phyloP scores from a whole-genome alignment of 2,797 vertebrate species.

The Lycodopsis pacificus region DNA sequence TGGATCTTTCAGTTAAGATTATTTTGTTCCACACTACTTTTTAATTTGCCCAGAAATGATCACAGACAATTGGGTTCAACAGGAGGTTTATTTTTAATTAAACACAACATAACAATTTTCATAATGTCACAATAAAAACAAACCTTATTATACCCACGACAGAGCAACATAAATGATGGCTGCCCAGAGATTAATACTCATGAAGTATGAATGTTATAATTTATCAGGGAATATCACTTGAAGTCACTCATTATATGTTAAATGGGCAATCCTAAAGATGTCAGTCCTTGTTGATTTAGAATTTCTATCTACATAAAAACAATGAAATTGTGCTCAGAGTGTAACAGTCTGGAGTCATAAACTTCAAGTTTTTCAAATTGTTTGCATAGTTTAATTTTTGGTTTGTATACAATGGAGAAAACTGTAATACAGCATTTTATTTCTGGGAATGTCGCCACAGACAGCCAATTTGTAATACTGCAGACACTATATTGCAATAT shows the following conservation, averaged over 20 bases:
- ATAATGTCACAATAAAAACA: conserved; percentile 7
- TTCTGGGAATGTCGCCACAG: neutral
- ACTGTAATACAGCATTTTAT: no score
- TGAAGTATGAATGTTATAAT: neutral
- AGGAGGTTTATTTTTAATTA: conserved; percentile 5
- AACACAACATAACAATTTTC: conserved; percentile 1
- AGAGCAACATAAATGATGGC: neutral
- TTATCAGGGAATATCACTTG: neutral
- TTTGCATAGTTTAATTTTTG: neutral
- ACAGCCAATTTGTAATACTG: neutral
- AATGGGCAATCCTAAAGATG: neutral
- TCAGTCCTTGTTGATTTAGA: neutral
- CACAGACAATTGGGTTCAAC: neutral
- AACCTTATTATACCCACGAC: neutral
- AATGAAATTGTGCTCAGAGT: neutral
- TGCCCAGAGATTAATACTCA: conserved; percentile 2
- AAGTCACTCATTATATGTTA: neutral
- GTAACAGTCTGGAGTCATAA: neutral
- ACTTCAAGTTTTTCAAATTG: neutral
- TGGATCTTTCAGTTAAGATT: neutral
- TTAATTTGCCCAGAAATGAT: neutral
- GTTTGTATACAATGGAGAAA: no score
- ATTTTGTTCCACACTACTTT: neutral
- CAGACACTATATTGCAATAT: no score
- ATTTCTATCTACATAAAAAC: neutral